Base-by-base conservation (phyloP, 2,113 vertebrate genomes). In the Pedionomus torquatus region DNA sequence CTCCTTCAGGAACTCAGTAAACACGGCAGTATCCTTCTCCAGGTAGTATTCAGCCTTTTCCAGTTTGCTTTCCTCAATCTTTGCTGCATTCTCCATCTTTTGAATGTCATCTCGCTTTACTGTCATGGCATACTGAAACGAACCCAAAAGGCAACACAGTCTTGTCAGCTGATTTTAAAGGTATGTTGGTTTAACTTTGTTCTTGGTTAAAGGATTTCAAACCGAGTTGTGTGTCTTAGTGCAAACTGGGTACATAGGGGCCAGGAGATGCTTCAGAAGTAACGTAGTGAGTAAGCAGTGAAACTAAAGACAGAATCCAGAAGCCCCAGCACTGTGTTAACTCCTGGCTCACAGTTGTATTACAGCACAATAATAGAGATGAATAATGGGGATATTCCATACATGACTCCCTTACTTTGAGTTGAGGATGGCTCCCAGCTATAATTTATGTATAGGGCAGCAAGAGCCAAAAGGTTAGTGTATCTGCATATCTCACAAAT, bases 1-100 rank as follows among this genome's bases (percentile, higher is more conserved):
- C 77, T 99, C 98, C 69, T 98, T 98, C 81, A 99, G 98, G 93
- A 99, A 99, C 83, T 98, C 98, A 1, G 99, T 98, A 43, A 99
- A 99, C 71, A 92, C 65, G 19, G 96, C 43, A 10, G 98, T 96
- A 2, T 99, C 98, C 49, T 97, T 98, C 90, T 99, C 98, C 66
- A 99, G 98, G 64, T 86, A 52, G 76, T 91, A 91, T 91, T 99
- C 98, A 0, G 99, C 98, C 76, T 69, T 87, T 75, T 97, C 87
- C 97, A 99, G 93, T 76, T 97, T 97, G 16, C 44, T 95, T 94
- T 99, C 98, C 89, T 99, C 98, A 0, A 91, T 70, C 8, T 79
- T 79, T 1, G 96, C 95, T 91, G 97, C 70, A n/a, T 96, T 81
- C 89, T 99, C 98, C 95, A 99, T 97, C 60, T 96, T 97, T 72